These are phyloP conservation scores for Mimachlamys varia DNA, from an alignment of 2,888 invertebrate genomes.

Conservation along the genomic window DNA sequence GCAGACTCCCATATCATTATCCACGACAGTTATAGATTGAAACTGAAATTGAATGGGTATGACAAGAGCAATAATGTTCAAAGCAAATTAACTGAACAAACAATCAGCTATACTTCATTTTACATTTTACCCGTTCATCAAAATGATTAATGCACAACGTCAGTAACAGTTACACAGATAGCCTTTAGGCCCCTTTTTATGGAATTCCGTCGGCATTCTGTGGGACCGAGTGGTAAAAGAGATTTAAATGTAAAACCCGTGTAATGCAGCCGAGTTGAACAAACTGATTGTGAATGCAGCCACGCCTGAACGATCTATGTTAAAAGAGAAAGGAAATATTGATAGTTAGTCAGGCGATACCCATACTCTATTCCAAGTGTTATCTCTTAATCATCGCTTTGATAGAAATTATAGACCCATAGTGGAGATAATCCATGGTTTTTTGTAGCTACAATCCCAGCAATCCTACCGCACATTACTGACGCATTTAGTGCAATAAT, in stretches of 20 bases:
- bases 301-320: background rate
- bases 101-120: background rate
- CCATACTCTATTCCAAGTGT: background rate
- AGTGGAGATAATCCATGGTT: background rate
- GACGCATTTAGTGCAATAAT: background rate
- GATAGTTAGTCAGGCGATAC: background rate
- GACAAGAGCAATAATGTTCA: background rate
- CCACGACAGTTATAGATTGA: background rate
- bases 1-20: background rate
- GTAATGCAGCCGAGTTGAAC: background rate
- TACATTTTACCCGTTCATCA: background rate
- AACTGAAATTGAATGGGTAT: background rate
- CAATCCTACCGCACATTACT: constrained; percentile 17
- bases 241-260: constrained; percentile 10
- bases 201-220: background rate
- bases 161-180: background rate
- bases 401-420: constrained; percentile 31
- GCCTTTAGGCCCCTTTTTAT: background rate
- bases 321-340: constrained; percentile 13
- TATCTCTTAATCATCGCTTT: constrained; percentile 27
- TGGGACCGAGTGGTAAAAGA: background rate
- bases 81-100: background rate
- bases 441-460: background rate
- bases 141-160: background rate
- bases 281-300: background rate